phyloP scores from a whole-genome alignment of 2,113 vertebrate genomes.

The Telmatochromis sp. region DNA sequence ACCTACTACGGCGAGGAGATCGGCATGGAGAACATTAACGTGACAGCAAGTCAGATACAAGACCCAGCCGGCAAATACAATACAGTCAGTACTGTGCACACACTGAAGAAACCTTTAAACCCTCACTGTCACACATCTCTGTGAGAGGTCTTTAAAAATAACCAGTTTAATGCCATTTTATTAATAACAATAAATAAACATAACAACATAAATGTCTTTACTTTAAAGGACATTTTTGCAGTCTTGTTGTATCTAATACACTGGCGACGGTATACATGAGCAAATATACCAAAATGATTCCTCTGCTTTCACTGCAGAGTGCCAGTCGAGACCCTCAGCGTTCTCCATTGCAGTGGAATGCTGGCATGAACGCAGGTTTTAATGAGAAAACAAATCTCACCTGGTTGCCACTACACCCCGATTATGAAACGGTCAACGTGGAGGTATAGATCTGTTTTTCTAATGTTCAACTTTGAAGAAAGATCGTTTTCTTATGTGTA shows the following conservation, averaged over 20 bases:
- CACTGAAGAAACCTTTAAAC: not conserved
- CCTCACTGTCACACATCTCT: not conserved
- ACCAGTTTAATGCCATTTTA: not conserved
- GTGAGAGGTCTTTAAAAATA: not conserved
- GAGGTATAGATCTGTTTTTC: constrained; percentile 63
- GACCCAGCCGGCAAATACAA: constrained; percentile 72
- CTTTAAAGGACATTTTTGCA: not conserved
- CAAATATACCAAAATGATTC: not conserved
- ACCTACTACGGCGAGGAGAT: constrained; percentile 98
- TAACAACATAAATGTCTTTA: not conserved
- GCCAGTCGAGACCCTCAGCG: constrained; percentile 74
- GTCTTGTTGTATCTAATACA: not conserved
- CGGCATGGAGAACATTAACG: constrained; percentile 83
- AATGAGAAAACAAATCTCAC: constrained; percentile 73
- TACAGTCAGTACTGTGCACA: constrained; percentile 46
- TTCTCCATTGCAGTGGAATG: constrained; percentile 94
- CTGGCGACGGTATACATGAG: not conserved
- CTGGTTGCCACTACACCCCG: constrained; percentile 79
- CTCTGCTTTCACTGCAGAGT: constrained; percentile 46
- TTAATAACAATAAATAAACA: not conserved
- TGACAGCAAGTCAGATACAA: constrained; percentile 59
- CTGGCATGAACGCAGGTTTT: constrained; percentile 79
- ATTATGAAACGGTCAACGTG: constrained; percentile 81
- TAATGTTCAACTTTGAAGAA: not conserved
- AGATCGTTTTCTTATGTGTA: not conserved